A percentile compares a stretch with the other conserved stretches of the same genome.
Evolutionary conservation across 2,797 vertebrate genomes (phyloP).

Genomic region (Lagothrix lagotricha): DNA sequence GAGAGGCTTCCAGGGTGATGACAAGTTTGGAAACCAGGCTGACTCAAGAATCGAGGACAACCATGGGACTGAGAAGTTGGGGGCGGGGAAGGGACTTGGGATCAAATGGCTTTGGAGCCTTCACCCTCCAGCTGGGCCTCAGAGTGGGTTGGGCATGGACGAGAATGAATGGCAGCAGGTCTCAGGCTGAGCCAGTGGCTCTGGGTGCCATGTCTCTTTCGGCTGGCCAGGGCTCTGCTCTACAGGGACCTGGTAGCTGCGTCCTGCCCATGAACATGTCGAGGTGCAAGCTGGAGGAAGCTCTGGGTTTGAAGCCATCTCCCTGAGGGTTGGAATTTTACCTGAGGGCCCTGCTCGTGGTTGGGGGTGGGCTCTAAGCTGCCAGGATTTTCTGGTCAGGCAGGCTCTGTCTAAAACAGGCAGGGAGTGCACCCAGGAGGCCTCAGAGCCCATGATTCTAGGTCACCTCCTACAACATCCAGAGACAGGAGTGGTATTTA

Average conservation of each 20-base stretch:
- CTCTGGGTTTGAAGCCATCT: neutral
- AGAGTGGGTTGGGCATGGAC: neutral
- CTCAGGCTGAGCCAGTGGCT: fast-evolving
- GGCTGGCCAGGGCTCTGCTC: neutral
- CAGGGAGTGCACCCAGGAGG: conserved; percentile 29
- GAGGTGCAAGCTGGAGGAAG: neutral
- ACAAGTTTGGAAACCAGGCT: conserved; percentile 31
- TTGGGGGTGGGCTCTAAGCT: neutral
- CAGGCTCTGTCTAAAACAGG: neutral
- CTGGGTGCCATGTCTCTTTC: neutral
- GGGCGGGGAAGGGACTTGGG: neutral
- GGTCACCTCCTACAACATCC: conserved; percentile 57
- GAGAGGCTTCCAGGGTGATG: neutral
- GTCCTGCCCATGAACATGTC: too few species aligned
- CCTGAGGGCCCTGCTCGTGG: fast-evolving
- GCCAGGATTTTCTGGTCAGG: neutral
- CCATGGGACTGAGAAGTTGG: neutral
- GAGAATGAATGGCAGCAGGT: neutral
- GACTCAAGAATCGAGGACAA: neutral
- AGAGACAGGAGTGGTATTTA: conserved; percentile 77
- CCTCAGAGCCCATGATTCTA: conserved; percentile 49
- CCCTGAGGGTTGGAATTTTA: neutral
- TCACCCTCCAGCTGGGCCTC: neutral
- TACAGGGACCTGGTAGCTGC: neutral
- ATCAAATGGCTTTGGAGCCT: neutral